These are phyloP conservation scores for Augochlora pura DNA, from an alignment of 1,140 invertebrate genomes.

Conservation along the genomic window DNA sequence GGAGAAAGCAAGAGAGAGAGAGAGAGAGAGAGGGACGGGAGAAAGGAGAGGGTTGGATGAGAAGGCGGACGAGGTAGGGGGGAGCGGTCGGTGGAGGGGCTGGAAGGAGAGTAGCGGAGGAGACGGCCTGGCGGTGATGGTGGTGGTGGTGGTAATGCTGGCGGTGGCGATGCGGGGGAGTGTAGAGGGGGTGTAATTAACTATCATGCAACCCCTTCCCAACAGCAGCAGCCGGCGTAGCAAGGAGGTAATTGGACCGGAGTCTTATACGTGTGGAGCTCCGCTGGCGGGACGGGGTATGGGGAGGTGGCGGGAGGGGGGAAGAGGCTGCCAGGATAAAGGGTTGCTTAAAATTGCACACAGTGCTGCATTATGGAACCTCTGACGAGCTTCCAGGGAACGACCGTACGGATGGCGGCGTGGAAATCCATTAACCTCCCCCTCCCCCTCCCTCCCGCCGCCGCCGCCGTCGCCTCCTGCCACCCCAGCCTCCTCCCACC, in stretches of 20 bases:
- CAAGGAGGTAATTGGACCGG: conserved; percentile 80
- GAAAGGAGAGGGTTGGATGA: conserved; percentile 60
- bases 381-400: conserved; percentile 75
- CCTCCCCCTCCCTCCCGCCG: too few relatives aligned
- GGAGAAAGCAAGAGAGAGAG: conserved; percentile 25
- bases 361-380: conserved; percentile 78
- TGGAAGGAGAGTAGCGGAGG: conserved; percentile 44
- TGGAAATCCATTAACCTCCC: conserved; percentile 76
- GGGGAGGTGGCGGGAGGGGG: too few relatives aligned
- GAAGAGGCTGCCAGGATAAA: conserved; percentile 75
- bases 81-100: conserved; percentile 48
- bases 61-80: conserved; percentile 55
- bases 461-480: conserved; percentile 25
- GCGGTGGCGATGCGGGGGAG: conserved; percentile 51
- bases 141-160: conserved; percentile 57
- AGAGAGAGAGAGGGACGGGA: conserved; percentile 18
- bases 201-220: conserved; percentile 79
- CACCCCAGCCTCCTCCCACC: too few relatives aligned
- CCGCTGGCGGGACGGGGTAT: conserved; percentile 52
- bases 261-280: conserved; percentile 77
- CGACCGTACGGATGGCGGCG: conserved; percentile 74
- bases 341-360: conserved; percentile 80
- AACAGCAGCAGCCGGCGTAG: conserved; percentile 75
- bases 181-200: conserved; percentile 78
- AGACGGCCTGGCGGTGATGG: conserved; percentile 13